Conservation (phyloP, 2,888 invertebrate species). For the Coleophora flavipennella region DNA sequence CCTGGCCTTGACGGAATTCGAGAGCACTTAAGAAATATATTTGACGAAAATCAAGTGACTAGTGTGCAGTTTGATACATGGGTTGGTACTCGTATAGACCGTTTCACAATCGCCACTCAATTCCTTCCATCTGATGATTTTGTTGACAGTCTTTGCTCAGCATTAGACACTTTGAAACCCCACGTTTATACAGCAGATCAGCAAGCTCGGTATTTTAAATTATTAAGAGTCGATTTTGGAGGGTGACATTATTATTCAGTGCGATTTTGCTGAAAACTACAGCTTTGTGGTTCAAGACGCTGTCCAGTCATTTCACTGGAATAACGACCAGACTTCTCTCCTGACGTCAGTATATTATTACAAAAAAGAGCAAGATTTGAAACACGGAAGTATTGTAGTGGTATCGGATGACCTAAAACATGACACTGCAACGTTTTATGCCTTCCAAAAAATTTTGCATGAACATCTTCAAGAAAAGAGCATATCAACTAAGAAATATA, state of each 20-base stretch:
- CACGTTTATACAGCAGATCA: slow-evolving; percentile 10
- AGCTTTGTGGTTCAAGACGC: slow-evolving; percentile 11
- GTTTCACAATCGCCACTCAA: slow-evolving; percentile 8
- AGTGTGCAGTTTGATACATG: slow-evolving; percentile 12
- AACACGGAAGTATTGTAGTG: slow-evolving; percentile 13
- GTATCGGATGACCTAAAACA: slow-evolving; percentile 16
- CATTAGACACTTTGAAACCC: slow-evolving; percentile 9
- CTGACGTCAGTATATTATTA: slow-evolving; percentile 11
- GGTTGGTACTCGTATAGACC: slow-evolving; percentile 11
- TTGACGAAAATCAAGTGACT: slow-evolving; percentile 12
- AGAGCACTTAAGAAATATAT: slow-evolving; percentile 11
- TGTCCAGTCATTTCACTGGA: slow-evolving; percentile 11
- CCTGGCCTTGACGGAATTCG: slow-evolving; percentile 10
- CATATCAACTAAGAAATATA: background rate
- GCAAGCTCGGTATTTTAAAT: slow-evolving; percentile 11
- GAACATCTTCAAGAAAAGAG: background rate
- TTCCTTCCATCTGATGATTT: slow-evolving; percentile 9
- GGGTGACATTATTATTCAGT: slow-evolving; percentile 8
- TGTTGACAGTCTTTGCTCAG: slow-evolving; percentile 8
- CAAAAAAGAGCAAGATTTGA: slow-evolving; percentile 6
- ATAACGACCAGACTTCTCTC: slow-evolving; percentile 8
- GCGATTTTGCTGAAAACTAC: slow-evolving; percentile 12
- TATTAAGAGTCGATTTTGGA: slow-evolving; percentile 6
- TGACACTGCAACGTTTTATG: slow-evolving; percentile 14
- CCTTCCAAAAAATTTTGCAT: slow-evolving; percentile 11